Evolutionary conservation across 2,113 vertebrate species (phyloP).

Genomic region (Eulacestoma nigropectus): DNA sequence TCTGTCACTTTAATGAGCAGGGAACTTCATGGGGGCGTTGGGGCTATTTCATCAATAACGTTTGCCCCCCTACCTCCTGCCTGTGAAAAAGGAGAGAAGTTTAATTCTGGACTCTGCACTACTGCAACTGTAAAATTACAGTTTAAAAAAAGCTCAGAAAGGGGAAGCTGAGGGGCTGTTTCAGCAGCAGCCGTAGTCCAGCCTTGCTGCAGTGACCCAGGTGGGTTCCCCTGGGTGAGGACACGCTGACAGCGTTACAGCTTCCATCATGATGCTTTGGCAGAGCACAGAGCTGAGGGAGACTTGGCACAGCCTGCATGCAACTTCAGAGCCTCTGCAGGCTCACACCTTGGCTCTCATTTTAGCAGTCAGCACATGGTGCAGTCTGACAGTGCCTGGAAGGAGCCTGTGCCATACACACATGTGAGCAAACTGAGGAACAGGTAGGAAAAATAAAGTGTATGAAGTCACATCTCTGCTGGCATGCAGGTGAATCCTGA

Average conservation of each 20-base stretch:
- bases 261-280: neutral
- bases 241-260: accelerated
- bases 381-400: neutral
- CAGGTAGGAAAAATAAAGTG: neutral
- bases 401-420: neutral
- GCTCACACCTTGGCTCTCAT: neutral
- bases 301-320: neutral
- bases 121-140: neutral
- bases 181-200: neutral
- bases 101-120: neutral
- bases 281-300: neutral
- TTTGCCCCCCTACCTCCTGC: neutral
- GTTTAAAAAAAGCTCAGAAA: neutral
- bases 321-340: neutral
- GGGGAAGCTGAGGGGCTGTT: neutral
- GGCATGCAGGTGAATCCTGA: neutral
- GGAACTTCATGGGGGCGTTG: neutral
- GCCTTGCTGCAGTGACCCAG: neutral
- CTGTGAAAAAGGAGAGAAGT: neutral
- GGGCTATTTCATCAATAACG: neutral
- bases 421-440: neutral
- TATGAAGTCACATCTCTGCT: neutral
- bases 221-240: neutral
- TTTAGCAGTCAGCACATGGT: neutral
- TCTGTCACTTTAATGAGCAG: neutral